These are phyloP conservation scores for Falco columbarius DNA, from an alignment of 2,797 vertebrate species.

Conservation along the genomic window DNA sequence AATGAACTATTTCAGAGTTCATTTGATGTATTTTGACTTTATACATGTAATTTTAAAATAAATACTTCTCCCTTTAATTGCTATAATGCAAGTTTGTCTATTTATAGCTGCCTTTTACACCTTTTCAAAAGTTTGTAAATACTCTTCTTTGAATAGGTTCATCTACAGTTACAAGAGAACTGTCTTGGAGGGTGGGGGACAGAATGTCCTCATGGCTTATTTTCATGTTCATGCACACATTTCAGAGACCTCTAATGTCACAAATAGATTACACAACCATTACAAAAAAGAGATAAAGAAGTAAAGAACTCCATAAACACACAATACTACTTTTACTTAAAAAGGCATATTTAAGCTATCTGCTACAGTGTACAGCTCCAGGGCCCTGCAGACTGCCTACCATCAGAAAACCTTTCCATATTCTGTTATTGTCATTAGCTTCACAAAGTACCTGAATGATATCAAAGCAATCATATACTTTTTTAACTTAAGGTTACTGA, in stretches of 20 bases:
- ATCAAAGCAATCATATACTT: background rate
- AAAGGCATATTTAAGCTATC: background rate
- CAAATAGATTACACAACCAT: background rate
- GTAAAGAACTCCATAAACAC: background rate
- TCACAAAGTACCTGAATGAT: background rate
- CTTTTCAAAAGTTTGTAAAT: background rate
- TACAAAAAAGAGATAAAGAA: background rate
- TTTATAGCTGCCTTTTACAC: background rate
- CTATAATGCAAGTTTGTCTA: background rate
- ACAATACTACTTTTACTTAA: background rate
- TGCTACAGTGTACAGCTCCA: background rate
- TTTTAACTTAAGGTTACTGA: slow-evolving; percentile 62
- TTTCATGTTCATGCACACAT: background rate
- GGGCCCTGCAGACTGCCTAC: background rate
- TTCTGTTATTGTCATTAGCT: background rate
- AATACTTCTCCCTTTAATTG: background rate
- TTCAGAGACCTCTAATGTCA: background rate
- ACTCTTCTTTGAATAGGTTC: background rate
- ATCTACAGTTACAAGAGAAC: background rate
- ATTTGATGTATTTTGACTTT: background rate
- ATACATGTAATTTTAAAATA: background rate
- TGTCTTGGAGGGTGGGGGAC: fast-evolving
- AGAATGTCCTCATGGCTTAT: background rate
- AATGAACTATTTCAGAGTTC: background rate
- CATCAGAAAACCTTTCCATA: background rate